A percentile compares a stretch with the other conserved stretches of the same genome.
Evolutionary conservation across 2,113 vertebrate species (phyloP).

Genomic region (Lasiurus borealis): DNA sequence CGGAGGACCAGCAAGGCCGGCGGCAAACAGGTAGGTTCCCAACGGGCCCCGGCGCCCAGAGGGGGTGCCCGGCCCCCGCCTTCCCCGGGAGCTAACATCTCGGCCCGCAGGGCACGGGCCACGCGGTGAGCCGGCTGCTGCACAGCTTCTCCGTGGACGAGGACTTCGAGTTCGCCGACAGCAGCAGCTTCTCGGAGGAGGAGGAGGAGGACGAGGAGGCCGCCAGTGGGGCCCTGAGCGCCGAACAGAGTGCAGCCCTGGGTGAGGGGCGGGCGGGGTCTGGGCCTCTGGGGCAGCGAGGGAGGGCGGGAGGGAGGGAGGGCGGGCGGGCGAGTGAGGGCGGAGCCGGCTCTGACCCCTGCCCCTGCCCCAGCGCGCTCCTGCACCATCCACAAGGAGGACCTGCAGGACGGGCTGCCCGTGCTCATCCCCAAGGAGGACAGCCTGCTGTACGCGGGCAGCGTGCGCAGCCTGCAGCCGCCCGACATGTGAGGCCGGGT

Average conservation of each 20-base stretch:
- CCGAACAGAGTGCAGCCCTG: constrained; percentile 17
- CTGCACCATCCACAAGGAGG: constrained; percentile 93
- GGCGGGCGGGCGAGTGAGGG: rapidly evolving
- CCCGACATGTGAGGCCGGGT: constrained; percentile 92
- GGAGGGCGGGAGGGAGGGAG: rapidly evolving
- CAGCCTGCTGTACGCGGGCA: constrained; percentile 95
- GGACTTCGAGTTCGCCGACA: constrained; percentile 93
- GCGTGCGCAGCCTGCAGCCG: constrained; percentile 92
- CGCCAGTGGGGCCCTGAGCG: constrained; percentile 21
- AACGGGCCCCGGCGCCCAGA: rapidly evolving
- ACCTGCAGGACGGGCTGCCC: constrained; percentile 93
- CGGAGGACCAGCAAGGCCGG: constrained; percentile 88
- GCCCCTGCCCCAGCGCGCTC: constrained; percentile 81
- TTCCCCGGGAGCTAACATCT: neutral
- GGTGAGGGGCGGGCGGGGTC: neutral
- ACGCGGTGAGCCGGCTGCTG: constrained; percentile 94
- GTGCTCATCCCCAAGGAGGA: constrained; percentile 97
- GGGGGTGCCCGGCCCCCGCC: rapidly evolving
- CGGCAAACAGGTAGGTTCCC: constrained; percentile 84
- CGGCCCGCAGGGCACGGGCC: constrained; percentile 89
- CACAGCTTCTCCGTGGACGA: constrained; percentile 95
- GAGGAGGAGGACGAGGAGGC: constrained; percentile 81
- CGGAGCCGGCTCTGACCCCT: rapidly evolving
- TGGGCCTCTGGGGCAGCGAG: neutral
- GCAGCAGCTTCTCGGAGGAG: constrained; percentile 95